phyloP scores from a whole-genome alignment of 2,888 invertebrate genomes.

The Zele albiditarsus region DNA sequence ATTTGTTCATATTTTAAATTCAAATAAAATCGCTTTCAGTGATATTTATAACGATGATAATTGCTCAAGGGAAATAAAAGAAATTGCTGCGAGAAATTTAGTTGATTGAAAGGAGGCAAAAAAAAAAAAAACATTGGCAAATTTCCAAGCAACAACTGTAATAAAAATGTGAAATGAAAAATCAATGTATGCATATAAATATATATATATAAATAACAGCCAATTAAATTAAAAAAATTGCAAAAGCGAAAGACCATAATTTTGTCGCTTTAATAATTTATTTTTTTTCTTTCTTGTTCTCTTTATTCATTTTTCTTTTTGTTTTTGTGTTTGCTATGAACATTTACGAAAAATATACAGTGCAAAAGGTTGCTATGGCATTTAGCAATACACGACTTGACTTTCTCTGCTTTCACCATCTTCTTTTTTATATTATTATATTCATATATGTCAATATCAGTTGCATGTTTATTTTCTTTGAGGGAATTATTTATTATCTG shows the following conservation, averaged over 20 bases:
- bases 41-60: too few species aligned
- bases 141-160: neutral
- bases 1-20: too few species aligned
- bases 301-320: too few species aligned
- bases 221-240: neutral
- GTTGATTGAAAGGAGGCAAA: neutral
- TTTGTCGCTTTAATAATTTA: conserved; percentile 2
- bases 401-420: conserved; percentile 32
- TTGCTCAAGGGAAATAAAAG: too few species aligned
- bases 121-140: neutral
- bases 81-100: neutral
- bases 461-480: too few species aligned
- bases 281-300: neutral
- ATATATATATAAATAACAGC: neutral
- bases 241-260: conserved; percentile 8
- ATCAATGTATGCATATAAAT: neutral
- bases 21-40: too few species aligned
- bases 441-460: neutral
- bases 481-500: too few species aligned
- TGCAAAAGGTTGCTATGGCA: conserved; percentile 3
- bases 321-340: neutral
- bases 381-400: conserved; percentile 1
- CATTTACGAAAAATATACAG: conserved; percentile 14
- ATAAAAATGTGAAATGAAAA: conserved; percentile 2
- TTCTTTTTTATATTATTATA: conserved; percentile 7